These are phyloP conservation scores for Xiphorhynchus erythropygius DNA, from an alignment of 2,797 vertebrate genomes.

Conservation along the genomic window DNA sequence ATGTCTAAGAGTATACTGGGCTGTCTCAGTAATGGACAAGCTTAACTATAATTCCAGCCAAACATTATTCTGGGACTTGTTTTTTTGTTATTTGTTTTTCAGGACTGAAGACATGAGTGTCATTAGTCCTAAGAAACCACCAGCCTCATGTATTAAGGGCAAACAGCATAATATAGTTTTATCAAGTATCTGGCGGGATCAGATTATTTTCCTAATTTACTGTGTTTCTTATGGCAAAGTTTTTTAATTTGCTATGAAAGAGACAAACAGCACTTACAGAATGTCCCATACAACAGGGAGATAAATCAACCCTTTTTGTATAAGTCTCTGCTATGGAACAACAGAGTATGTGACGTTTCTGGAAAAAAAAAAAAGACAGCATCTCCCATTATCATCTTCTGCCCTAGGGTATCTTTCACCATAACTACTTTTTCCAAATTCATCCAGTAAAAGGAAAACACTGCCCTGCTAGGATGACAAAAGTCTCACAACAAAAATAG, in stretches of 20 bases:
- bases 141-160: not conserved
- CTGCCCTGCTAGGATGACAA: not conserved
- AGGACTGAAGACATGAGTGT: not conserved
- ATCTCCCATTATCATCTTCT: not conserved
- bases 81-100: not conserved
- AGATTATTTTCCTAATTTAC: not conserved
- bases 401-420: not conserved
- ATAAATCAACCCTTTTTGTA: not conserved
- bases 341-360: not conserved
- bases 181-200: not conserved
- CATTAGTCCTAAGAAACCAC: not conserved
- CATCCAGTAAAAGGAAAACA: not conserved
- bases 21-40: not conserved
- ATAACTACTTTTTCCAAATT: not conserved
- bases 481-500: not conserved
- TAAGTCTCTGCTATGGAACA: not conserved
- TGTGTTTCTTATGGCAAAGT: not conserved
- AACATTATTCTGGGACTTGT: not conserved
- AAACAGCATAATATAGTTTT: not conserved
- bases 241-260: not conserved
- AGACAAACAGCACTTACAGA: not conserved
- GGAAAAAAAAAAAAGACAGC: not conserved
- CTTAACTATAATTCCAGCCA: not conserved
- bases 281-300: not conserved
- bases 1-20: not conserved